Evolutionary conservation across 2,113 vertebrate genomes (phyloP), one percentile per base, ranked within the genome.

Genomic region (Saccopteryx leptura): DNA sequence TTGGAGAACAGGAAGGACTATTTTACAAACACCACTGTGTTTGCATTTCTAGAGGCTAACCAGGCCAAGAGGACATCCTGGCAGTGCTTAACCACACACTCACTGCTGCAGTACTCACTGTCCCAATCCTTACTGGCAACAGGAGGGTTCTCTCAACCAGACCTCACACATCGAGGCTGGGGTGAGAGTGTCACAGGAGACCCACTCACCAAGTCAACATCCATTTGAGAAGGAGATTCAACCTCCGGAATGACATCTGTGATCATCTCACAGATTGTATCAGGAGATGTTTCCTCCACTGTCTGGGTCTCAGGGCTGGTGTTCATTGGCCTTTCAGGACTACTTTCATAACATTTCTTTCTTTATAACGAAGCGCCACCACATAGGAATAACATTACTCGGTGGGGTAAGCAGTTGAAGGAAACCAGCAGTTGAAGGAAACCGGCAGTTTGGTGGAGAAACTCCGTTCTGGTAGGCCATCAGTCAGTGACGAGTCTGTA

Each of bases 31-130:
- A 98, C 98, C 52, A 98, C 96, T 68, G 98, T 96, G 88, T 96
- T 98, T 91, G 98, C 97, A 96, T 97, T 98, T 97, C 98, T 98
- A 79, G 98, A 98, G 60, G 98, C 98, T 89, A 98, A 95, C 98
- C 98, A 98, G 88, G 98, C 98, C 91, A 98, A 96, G 96, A 98
- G 98, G 31, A 98, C 98, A 83, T 98, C 98, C 95, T 98, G 99
- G 99, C 99, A 99, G 96, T 99, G 99, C 15, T 99, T 99, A 74
- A 99, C 99, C 50, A 99, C 99, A 95, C 99, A 99, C 97, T 99
- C 99, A 39, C 98, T 99, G 98, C 99, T 99, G 96, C 99, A 99
- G 96, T 99, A 99, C 63, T 99, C 99, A 61, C 98, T 98, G 98
- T 99, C 99, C 99, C 99, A 99, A 98, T 99, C 99, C 83, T 99